Base-by-base conservation (phyloP, 2,888 invertebrate genomes). In the Troides helena region DNA sequence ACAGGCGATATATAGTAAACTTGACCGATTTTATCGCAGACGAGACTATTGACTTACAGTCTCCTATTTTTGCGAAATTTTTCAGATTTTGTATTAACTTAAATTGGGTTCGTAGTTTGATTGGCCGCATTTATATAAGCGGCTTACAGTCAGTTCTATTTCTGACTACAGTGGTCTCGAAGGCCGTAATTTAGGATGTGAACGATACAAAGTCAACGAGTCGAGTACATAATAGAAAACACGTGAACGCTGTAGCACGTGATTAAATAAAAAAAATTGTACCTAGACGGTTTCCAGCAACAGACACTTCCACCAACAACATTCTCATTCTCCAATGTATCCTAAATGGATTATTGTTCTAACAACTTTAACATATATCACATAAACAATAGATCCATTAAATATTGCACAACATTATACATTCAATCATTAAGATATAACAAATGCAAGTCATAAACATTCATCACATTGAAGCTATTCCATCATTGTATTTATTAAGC, bases 381-480 rank as follows among this genome's bases (percentile, higher is more conserved):
- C 50, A 50, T 30, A 30, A 30, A 30, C 30, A 30, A 50, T 14
- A 50, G 50, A 50, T 18, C 17, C 50, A 50, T 50, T 36, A 12
- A 39, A 61, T 21, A 65, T 69, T 69, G 69, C 69, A 65, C 61
- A 65, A 69, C 30, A 65, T 64, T 7, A 25, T n/a, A 59, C 14
- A 62, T 61, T 69, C 64, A 46, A 65, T 43, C 46, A 62, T 50
- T 36, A 21, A 46, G 43, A n/a, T 36, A 53, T 58, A 46, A n/a
- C 25, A 46, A 62, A 61, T 65, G 69, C 69, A 69, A 69, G 69
- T 69, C 65, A 69, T 69, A 36, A 56, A 58, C 62, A 56, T n/a
- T 17, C 21, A 53, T 17, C 56, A n/a, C 8, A 50, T 63, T 53
- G 53, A 23, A 36, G 10, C 30, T 7, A 64, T 60, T 14, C 36